Evolutionary conservation across 2,888 invertebrate genomes (phyloP), one percentile per base, ranked within the genome.

Genomic region (Elegia similella): DNA sequence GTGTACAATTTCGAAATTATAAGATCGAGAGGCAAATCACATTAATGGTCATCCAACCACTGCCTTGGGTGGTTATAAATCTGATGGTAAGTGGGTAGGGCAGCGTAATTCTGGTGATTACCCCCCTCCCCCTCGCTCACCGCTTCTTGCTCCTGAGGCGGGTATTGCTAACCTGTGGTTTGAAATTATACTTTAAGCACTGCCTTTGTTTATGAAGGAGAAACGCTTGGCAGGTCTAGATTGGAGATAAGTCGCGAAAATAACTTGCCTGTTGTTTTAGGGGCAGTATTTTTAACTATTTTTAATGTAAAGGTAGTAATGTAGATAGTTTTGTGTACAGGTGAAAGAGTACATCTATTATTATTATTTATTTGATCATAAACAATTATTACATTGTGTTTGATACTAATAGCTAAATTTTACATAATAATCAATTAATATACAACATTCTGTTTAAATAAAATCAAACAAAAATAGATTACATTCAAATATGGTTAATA

Each of bases 91-190:
- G 53, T 60, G 57, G 62, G 38, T 42, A 57, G 56, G 54, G 55
- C 55, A 63, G 66, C 63, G 68, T 69, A 70, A 72, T 72, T 65
- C 68, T 62, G 63, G 65, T 70, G 75, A 78, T 79, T 76, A 78
- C 69, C 66, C 65, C 63, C 66, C 63, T 58, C 62, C 57, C 42
- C 54, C 63, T 58, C 62, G 55, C 42, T 50, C 43, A 29, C 42
- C 15, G 42, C 52, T 42, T 56, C 13, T 30, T 32, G 15, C 46
- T 44, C 46, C 38, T 34, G 15, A 48, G 65, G 59, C 60, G 63
- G 56, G 32, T 34, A 50, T 50, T 34, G 16, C 50, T 38, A 42
- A 46, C 61, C 64, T 67, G 60, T 62, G 62, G 65, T 64, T 64
- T 53, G 52, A 75, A 71, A 78, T 78, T 76, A 75, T 69, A 68